Conservation (phyloP, 2,797 vertebrate genomes). For the Dermochelys coriacea region DNA sequence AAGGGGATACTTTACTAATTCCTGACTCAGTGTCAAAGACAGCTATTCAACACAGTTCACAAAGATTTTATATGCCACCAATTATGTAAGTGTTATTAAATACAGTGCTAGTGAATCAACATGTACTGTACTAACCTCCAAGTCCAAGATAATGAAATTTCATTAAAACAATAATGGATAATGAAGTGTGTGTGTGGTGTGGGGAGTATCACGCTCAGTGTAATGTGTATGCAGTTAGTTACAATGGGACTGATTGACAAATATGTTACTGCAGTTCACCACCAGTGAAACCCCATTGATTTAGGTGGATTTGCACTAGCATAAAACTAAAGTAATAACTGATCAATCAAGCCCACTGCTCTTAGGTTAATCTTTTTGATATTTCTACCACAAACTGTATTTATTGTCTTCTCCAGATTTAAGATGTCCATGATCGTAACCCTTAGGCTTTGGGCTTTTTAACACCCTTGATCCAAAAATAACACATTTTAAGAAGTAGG, state of each 20-base stretch:
- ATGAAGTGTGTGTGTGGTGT: neutral
- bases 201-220: conserved; percentile 42
- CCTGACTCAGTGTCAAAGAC: neutral
- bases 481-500: neutral
- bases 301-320: neutral
- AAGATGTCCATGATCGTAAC: neutral
- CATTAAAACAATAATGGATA: neutral
- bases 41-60: neutral
- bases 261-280: neutral
- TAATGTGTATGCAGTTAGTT: conserved; percentile 15
- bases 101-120: neutral
- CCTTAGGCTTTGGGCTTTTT: conserved; percentile 10
- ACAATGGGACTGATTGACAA: conserved; percentile 18
- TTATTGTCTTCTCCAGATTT: neutral
- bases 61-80: neutral
- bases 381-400: conserved; percentile 1
- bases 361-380: conserved; percentile 33
- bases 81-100: neutral
- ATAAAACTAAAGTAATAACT: neutral
- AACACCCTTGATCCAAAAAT: conserved; percentile 9
- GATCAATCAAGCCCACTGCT: conserved; percentile 10
- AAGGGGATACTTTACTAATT: neutral
- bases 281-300: conserved; percentile 22
- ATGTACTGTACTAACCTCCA: neutral
- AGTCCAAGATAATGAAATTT: conserved; percentile 24